Evolutionary conservation across 1,140 invertebrate species (phyloP), one percentile per base, ranked within the genome.

Genomic region (Drosophila arizonae): DNA sequence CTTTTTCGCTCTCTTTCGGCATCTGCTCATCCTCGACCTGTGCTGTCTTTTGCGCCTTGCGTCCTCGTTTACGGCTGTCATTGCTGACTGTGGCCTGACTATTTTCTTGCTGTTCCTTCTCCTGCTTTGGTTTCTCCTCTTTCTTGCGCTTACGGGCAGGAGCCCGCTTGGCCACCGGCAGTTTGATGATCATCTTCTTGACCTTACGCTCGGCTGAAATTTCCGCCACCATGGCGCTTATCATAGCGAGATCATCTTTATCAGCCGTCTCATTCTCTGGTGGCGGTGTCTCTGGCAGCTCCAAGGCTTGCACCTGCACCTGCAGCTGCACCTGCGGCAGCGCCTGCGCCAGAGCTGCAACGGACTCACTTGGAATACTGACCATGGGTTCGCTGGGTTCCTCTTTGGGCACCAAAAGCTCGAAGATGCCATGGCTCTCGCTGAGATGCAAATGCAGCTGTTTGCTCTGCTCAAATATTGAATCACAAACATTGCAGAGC

Each of bases 301-400:
- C 71, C 21, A 68, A 54, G 1, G 82, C 72, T 6, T 77, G 81
- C 4, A 84, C 67, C 39, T 68, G 67, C 45, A 77, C 48, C 78
- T 72, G 67, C 1, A 80, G 11, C 58, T 76, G 65, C 15, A 17
- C 62, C 39, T 21, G 36, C 0, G 26, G 36, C 10, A 9, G 8
- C 60, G 30, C 46, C 46, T 50, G 48, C 11, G 11, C 6, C 3
- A 26, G 10, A 26, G 21, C 39, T 4, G 61, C 8, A 1, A 15
- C 67, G 13, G 52, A 4, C 58, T 72, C 82, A 33, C 39, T 43
- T 15, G 79, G 84, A 62, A 80, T 84, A 39, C 70, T 80, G 11
- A 88, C 84, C 84, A 88, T 88, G 36, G 77, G 66, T 28, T 86
- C 82, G 33, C 26, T 63, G 6, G 84, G 84, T 41, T 87, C 84